phyloP scores from a whole-genome alignment of 2,113 vertebrate species.

The Rhynchopsitta pachyrhyncha region DNA sequence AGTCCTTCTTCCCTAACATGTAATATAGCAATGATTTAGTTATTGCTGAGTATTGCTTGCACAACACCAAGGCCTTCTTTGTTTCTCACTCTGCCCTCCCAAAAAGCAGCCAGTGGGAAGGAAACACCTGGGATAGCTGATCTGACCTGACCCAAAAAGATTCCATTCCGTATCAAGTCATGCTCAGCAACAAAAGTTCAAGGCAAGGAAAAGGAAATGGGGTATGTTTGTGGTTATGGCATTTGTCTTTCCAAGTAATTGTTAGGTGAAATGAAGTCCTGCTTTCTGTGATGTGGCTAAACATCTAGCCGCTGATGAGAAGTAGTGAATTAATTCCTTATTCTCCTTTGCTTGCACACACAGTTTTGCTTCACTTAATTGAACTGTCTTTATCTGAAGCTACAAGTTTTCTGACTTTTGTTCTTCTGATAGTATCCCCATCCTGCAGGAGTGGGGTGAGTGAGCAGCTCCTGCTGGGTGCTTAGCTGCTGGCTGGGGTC shows the following conservation, averaged over 20 bases:
- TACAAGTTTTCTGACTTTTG: no score
- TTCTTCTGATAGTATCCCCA: no score
- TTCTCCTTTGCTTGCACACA: no score
- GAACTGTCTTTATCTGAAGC: no score
- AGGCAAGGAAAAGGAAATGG: not conserved
- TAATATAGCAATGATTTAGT: not conserved
- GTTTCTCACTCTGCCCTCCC: not conserved
- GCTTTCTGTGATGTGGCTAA: not conserved
- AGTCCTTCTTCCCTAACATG: not conserved
- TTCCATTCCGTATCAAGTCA: not conserved
- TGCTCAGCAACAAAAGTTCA: not conserved
- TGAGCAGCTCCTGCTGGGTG: no score
- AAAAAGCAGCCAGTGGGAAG: not conserved
- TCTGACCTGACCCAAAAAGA: not conserved
- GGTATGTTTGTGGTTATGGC: not conserved
- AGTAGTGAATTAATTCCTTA: no score
- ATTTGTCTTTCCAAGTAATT: not conserved
- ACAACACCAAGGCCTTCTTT: not conserved
- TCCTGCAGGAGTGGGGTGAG: no score
- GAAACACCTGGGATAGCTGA: not conserved
- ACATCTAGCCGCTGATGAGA: accelerated
- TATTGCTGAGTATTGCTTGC: not conserved
- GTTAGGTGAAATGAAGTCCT: not conserved
- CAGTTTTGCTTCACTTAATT: no score
- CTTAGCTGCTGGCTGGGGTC: no score